A percentile compares a stretch with the other conserved stretches of the same genome.
Conservation (phyloP, 2,113 vertebrate genomes). For the Mastomys natalensis region DNA sequence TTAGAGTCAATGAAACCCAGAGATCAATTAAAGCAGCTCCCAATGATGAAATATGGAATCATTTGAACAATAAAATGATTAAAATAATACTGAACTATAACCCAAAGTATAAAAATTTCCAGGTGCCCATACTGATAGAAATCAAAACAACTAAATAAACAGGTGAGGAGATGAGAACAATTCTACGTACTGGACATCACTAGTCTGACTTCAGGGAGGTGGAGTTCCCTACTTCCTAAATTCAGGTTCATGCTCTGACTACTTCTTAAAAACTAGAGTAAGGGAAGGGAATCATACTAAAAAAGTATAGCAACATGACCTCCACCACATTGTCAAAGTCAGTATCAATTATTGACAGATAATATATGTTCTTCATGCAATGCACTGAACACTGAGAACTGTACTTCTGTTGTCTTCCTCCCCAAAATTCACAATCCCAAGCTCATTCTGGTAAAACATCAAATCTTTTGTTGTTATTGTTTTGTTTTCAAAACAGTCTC, state of each 20-base stretch:
- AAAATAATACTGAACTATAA: conserved; percentile 20
- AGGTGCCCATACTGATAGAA: not conserved
- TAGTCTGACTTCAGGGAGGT: not conserved
- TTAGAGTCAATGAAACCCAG: not conserved
- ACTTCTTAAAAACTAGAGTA: not conserved
- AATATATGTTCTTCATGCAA: not conserved
- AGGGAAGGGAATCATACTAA: not conserved
- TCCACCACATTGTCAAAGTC: not conserved
- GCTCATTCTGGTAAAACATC: not conserved
- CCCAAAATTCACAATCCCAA: not conserved
- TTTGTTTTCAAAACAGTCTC: not conserved
- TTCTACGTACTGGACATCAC: not conserved
- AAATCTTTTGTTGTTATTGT: not conserved
- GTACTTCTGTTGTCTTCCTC: not conserved
- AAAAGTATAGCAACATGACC: not conserved
- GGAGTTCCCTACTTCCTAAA: not conserved
- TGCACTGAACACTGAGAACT: not conserved
- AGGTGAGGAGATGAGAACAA: not conserved
- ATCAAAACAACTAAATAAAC: not conserved
- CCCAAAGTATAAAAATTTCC: not conserved
- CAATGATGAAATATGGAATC: not conserved
- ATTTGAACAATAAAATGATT: conserved; percentile 30
- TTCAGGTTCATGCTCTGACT: not conserved
- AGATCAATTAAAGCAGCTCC: not conserved
- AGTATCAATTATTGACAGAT: not conserved